Evolutionary conservation across 2,888 invertebrate genomes (phyloP).

Genomic region (Sialis fuliginosa): DNA sequence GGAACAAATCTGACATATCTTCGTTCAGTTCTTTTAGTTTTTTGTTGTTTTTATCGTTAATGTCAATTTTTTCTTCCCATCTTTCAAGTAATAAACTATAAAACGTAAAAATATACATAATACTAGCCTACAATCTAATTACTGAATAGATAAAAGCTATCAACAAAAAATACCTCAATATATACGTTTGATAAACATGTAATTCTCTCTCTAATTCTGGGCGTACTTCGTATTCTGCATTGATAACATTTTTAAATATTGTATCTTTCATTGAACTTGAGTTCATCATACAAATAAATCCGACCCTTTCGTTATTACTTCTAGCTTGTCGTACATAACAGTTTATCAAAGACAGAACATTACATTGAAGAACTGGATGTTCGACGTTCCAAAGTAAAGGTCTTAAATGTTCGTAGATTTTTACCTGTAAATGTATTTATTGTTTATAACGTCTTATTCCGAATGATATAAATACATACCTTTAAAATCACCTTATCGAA

Average conservation of each 20-base stretch:
- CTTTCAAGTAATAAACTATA: no score
- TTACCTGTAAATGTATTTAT: not conserved
- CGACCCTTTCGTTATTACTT: not conserved
- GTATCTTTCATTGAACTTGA: not conserved
- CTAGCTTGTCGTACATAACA: not conserved
- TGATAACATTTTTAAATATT: not conserved
- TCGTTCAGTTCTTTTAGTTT: no score
- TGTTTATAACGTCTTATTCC: not conserved
- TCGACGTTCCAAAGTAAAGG: not conserved
- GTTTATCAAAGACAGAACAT: not conserved
- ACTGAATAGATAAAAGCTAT: not conserved
- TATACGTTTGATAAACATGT: not conserved
- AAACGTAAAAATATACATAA: no score
- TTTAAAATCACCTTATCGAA: not conserved
- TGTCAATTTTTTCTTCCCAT: no score
- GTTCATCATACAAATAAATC: not conserved
- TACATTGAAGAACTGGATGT: not conserved
- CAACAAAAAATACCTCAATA: not conserved
- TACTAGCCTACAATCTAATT: not conserved
- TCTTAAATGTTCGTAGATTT: not conserved
- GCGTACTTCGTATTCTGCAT: not conserved
- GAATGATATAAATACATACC: not conserved
- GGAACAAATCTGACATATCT: no score
- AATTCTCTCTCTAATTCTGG: not conserved
- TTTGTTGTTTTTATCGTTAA: no score